These are phyloP conservation scores for Eremobia ochroleuca DNA, from an alignment of 2,888 invertebrate genomes.

Conservation along the genomic window DNA sequence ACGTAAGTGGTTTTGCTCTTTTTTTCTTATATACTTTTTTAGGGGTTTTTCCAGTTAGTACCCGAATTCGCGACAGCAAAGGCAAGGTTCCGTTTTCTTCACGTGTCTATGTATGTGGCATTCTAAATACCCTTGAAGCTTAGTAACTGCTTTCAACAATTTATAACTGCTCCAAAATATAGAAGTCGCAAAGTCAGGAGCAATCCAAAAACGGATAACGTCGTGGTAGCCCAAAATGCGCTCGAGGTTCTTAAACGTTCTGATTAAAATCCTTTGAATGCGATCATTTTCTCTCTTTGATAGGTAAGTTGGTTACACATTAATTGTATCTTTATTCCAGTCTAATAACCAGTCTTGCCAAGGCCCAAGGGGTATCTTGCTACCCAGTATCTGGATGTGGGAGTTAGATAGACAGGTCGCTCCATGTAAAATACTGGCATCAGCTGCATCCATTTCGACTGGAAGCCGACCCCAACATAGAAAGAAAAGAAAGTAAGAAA, in stretches of 20 bases:
- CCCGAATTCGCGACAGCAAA: neutral
- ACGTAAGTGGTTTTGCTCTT: constrained; percentile 18
- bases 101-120: neutral
- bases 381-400: neutral
- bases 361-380: neutral
- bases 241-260: neutral
- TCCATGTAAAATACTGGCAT: neutral
- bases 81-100: neutral
- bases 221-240: neutral
- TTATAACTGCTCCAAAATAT: no score
- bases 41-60: neutral
- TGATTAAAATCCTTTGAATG: neutral
- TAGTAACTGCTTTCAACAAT: neutral
- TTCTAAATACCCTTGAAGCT: neutral
- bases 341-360: neutral
- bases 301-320: neutral
- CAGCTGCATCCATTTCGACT: neutral
- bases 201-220: neutral
- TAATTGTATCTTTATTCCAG: neutral
- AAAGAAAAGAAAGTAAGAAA: no score
- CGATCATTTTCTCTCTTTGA: neutral
- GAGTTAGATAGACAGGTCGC: neutral
- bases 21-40: neutral
- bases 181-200: neutral
- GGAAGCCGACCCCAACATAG: neutral